Percentiles rank a stretch among this genome's conserved stretches.
These are phyloP conservation scores for Caenorhabditis briggsae DNA, from an alignment of 1,140 invertebrate genomes.

Conservation along the genomic window DNA sequence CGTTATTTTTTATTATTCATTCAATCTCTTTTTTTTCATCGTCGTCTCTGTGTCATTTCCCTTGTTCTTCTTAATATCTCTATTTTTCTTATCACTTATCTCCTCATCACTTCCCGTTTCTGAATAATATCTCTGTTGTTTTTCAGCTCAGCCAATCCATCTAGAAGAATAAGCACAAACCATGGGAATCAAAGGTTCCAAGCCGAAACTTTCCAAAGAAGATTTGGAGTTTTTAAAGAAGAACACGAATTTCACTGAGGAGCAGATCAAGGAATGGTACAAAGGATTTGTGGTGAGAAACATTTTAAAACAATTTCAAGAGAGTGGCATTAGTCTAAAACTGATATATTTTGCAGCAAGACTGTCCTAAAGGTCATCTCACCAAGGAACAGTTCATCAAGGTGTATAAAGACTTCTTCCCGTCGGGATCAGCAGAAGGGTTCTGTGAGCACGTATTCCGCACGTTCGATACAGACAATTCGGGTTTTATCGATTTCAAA, in stretches of 20 bases:
- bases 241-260: constrained; percentile 90
- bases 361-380: constrained; percentile 96
- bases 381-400: constrained; percentile 98
- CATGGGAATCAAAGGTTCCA: constrained; percentile 78
- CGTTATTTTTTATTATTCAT: constrained; percentile 20
- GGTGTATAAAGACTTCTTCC: constrained; percentile 86
- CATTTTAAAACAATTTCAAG: constrained; percentile 33
- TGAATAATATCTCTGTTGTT: not conserved
- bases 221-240: constrained; percentile 96
- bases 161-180: constrained; percentile 45
- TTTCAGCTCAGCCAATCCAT: not conserved
- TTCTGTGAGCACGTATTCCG: constrained; percentile 99
- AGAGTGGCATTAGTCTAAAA: not conserved
- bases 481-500: constrained; percentile 92
- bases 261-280: constrained; percentile 97
- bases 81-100: not conserved
- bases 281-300: constrained; percentile 81
- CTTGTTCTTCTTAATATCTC: not conserved
- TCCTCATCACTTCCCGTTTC: not conserved
- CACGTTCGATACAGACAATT: constrained; percentile 94
- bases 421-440: constrained; percentile 95
- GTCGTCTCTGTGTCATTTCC: not conserved
- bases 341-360: constrained; percentile 86
- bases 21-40: not conserved
- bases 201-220: constrained; percentile 86